Conservation (phyloP, 2,888 invertebrate genomes). For the Hymenopus coronatus region DNA sequence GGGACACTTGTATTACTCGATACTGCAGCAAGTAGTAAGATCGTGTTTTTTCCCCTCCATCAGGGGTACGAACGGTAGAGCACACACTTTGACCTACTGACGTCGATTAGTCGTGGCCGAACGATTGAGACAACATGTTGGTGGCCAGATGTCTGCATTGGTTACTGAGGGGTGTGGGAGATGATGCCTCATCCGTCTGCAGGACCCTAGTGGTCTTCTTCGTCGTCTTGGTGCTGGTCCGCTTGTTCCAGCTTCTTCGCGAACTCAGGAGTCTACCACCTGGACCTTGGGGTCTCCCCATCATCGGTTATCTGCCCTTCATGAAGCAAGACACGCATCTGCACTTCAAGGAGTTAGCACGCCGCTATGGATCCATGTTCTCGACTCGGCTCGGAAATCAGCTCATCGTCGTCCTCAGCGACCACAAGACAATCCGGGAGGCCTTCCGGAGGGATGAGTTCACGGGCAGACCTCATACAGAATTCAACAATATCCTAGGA, state of each 20-base stretch:
- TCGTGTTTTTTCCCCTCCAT: neutral
- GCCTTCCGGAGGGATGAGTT: slow-evolving; percentile 84
- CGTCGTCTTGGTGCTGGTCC: slow-evolving; percentile 27
- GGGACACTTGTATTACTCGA: slow-evolving; percentile 43
- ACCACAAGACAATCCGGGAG: slow-evolving; percentile 80
- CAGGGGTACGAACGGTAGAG: neutral
- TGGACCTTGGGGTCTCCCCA: slow-evolving; percentile 75
- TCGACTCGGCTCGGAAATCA: slow-evolving; percentile 79
- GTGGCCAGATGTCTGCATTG: neutral
- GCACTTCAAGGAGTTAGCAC: slow-evolving; percentile 71
- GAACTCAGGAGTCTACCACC: slow-evolving; percentile 56
- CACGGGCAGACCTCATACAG: slow-evolving; percentile 82
- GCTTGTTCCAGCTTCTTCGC: slow-evolving; percentile 29
- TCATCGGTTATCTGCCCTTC: slow-evolving; percentile 78
- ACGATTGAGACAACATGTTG: neutral
- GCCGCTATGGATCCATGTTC: slow-evolving; percentile 77
- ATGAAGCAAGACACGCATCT: slow-evolving; percentile 73
- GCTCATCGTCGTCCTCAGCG: slow-evolving; percentile 80
- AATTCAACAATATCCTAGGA: slow-evolving; percentile 80
- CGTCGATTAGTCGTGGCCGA: neutral
- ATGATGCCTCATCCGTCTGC: neutral
- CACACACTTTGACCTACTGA: neutral
- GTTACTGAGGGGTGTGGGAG: neutral
- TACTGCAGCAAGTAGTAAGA: neutral
- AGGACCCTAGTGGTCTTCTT: slow-evolving; percentile 31